phyloP scores from a whole-genome alignment of 1,140 invertebrate genomes.

The Nebria ingens region DNA sequence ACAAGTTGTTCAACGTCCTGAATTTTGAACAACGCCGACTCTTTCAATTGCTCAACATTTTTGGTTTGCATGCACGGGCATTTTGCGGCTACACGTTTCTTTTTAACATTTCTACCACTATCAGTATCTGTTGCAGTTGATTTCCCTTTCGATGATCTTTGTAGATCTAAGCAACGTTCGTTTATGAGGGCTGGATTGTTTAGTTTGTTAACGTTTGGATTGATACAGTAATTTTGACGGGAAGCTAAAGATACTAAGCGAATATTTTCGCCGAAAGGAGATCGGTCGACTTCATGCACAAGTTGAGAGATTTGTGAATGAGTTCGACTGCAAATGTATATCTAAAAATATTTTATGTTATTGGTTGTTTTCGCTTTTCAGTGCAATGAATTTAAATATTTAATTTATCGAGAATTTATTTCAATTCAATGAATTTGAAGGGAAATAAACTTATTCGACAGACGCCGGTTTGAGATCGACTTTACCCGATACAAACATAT shows the following conservation, averaged over 20 bases:
- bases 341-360: constrained; percentile 45
- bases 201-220: constrained; percentile 65
- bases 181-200: constrained; percentile 78
- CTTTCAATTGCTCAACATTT: constrained; percentile 53
- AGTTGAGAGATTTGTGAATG: constrained; percentile 95
- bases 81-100: constrained; percentile 38
- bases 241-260: constrained; percentile 84
- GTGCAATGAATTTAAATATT: background rate
- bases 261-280: constrained; percentile 58
- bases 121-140: constrained; percentile 44
- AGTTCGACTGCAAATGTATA: constrained; percentile 91
- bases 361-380: background rate
- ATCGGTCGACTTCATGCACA: constrained; percentile 80
- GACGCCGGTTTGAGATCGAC: no score
- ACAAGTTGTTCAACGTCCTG: constrained; percentile 85
- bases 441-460: no score
- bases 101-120: constrained; percentile 50
- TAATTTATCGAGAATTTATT: no score
- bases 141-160: constrained; percentile 55
- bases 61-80: constrained; percentile 60
- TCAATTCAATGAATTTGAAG: no score
- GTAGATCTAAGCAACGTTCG: constrained; percentile 86
- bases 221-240: constrained; percentile 85
- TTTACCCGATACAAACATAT: no score
- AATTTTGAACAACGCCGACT: constrained; percentile 57